These are phyloP conservation scores for Nasonia oneida DNA, from an alignment of 2,888 invertebrate species.

Conservation along the genomic window DNA sequence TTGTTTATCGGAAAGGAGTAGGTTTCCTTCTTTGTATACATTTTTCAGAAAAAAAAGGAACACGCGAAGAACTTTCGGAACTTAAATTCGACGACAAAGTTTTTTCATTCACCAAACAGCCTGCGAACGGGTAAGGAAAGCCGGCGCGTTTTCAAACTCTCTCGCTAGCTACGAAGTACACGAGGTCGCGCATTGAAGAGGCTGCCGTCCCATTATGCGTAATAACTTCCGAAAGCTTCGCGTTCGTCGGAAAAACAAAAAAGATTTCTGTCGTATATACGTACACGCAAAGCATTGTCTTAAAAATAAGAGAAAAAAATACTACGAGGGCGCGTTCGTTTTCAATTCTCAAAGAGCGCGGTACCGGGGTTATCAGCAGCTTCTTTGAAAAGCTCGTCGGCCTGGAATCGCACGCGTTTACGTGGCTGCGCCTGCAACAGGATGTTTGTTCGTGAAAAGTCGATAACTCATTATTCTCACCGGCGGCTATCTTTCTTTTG, in stretches of 20 bases:
- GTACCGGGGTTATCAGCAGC: background rate
- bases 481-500: slow-evolving; percentile 7
- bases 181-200: background rate
- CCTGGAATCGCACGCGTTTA: background rate
- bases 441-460: slow-evolving; percentile 29
- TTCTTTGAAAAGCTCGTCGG: slow-evolving; percentile 9
- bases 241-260: background rate
- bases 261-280: background rate
- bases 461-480: slow-evolving; percentile 49
- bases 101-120: slow-evolving; percentile 42
- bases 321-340: no score
- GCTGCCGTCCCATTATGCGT: background rate
- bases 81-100: slow-evolving; percentile 43
- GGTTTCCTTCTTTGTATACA: background rate
- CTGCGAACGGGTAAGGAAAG: background rate
- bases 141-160: background rate
- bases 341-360: no score
- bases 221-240: slow-evolving; percentile 14
- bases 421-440: slow-evolving; percentile 6
- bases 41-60: background rate
- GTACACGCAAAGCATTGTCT: background rate
- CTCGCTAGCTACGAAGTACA: background rate
- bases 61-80: background rate
- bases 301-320: no score
- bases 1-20: background rate